Percentiles rank a stretch among this genome's conserved stretches.
phyloP scores from a whole-genome alignment of 2,113 vertebrate genomes.

The Ophiodon elongatus region DNA sequence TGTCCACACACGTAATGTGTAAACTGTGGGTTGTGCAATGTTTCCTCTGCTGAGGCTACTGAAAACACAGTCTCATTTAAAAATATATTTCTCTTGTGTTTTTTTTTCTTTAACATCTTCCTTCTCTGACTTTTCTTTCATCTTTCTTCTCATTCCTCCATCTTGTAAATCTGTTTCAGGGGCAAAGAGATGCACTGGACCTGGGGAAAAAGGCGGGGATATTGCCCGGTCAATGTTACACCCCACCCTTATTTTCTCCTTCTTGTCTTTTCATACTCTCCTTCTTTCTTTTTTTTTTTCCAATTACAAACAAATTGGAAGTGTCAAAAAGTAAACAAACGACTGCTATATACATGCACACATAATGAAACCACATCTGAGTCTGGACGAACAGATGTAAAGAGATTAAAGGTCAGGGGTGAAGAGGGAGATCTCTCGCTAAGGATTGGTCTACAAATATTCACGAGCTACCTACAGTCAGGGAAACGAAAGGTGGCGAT shows the following conservation, averaged over 20 bases:
- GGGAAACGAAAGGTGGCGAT: conserved; percentile 31
- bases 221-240: conserved; percentile 76
- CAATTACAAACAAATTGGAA: conserved; percentile 69
- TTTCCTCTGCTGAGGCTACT: conserved; percentile 25
- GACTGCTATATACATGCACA: conserved; percentile 42
- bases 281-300: conserved; percentile 50
- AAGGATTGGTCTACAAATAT: conserved; percentile 31
- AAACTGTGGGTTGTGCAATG: conserved; percentile 31
- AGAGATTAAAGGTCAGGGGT: conserved; percentile 23
- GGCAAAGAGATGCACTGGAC: conserved; percentile 79
- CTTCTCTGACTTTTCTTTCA: conserved; percentile 32
- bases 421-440: conserved; percentile 31
- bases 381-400: conserved; percentile 14
- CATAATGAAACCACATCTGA: conserved; percentile 33
- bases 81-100: too few species aligned
- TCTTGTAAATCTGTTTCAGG: conserved; percentile 76
- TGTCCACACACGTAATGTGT: conserved; percentile 19
- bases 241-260: conserved; percentile 50
- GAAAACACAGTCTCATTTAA: conserved; percentile 39
- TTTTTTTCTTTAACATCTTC: conserved; percentile 14
- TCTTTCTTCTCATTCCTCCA: conserved; percentile 18
- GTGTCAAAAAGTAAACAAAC: conserved; percentile 37
- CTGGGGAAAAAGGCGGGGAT: conserved; percentile 75
- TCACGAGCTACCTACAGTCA: conserved; percentile 37
- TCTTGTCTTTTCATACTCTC: conserved; percentile 59